phyloP scores from a whole-genome alignment of 2,888 invertebrate species.

The Caenorhabditis panamensis region DNA sequence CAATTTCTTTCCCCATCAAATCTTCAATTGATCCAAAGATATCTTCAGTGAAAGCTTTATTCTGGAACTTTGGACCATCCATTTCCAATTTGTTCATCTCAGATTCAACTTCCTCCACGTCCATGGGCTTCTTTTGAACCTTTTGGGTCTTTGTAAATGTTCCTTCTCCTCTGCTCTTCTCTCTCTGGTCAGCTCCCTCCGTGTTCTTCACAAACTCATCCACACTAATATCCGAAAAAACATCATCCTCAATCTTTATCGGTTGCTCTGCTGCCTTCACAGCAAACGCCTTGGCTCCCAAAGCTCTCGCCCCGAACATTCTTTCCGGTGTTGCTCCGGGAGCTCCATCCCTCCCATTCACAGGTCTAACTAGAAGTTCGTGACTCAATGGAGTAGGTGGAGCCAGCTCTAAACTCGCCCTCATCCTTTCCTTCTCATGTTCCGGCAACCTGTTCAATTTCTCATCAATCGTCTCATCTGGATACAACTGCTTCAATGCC shows the following conservation, averaged over 20 bases:
- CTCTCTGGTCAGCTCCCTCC: constrained; percentile 17
- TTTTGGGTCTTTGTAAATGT: constrained; percentile 22
- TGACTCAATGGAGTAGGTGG: constrained; percentile 50
- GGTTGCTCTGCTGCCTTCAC: constrained; percentile 39
- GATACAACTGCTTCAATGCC: constrained; percentile 78
- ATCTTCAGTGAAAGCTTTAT: constrained; percentile 44
- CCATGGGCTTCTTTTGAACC: not conserved
- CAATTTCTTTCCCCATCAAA: constrained; percentile 21
- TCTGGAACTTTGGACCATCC: constrained; percentile 43
- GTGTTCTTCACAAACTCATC: constrained; percentile 15
- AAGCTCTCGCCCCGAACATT: constrained; percentile 61
- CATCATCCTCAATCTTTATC: constrained; percentile 34
- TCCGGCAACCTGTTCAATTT: constrained; percentile 52
- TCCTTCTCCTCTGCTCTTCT: constrained; percentile 41
- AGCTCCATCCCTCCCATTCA: constrained; percentile 53
- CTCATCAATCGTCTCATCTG: constrained; percentile 70
- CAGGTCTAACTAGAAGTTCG: constrained; percentile 43
- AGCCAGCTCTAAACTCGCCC: constrained; percentile 26
- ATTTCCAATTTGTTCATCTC: constrained; percentile 40
- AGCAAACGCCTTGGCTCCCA: constrained; percentile 56
- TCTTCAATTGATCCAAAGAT: constrained; percentile 60
- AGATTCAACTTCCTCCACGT: constrained; percentile 13
- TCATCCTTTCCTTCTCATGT: constrained; percentile 37
- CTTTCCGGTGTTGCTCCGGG: constrained; percentile 63
- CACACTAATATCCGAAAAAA: constrained; percentile 37